Conservation (phyloP, 2,797 vertebrate genomes). For the Scomberomorus guttatus region DNA sequence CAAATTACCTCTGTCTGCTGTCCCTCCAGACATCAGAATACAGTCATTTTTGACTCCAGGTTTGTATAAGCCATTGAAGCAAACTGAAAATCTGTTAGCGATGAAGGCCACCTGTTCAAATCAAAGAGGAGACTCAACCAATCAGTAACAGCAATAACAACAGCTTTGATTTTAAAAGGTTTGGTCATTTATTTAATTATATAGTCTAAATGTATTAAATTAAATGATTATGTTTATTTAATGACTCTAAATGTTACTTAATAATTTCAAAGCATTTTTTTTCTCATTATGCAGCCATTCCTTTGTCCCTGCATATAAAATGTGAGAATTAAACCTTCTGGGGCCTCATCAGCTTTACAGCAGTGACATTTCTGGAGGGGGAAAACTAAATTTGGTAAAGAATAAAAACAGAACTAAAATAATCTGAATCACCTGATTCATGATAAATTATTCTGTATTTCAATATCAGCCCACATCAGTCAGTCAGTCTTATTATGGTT, state of each 20-base stretch:
- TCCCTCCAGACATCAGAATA: conserved; percentile 64
- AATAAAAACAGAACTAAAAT: too few relatives aligned
- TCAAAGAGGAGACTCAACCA: not conserved
- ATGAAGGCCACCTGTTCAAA: conserved; percentile 48
- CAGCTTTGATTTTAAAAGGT: not conserved
- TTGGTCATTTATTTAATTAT: not conserved
- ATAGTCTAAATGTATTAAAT: too few relatives aligned
- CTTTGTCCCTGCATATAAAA: too few relatives aligned
- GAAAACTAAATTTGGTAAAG: too few relatives aligned
- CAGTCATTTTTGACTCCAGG: conserved; percentile 56
- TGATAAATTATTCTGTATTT: not conserved
- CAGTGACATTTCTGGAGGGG: too few relatives aligned
- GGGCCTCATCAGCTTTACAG: too few relatives aligned
- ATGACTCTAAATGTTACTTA: too few relatives aligned
- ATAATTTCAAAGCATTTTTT: too few relatives aligned
- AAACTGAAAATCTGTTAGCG: conserved; percentile 46
- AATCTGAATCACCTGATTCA: too few relatives aligned
- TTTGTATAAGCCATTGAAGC: conserved; percentile 54
- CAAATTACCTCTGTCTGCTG: conserved; percentile 54
- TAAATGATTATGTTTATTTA: too few relatives aligned
- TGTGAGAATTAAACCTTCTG: too few relatives aligned
- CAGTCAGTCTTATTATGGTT: not conserved
- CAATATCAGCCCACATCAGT: not conserved
- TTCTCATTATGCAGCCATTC: too few relatives aligned
- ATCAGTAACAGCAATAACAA: not conserved